These are phyloP conservation scores for Amia ocellicauda DNA, from an alignment of 2,113 vertebrate genomes.

Conservation along the genomic window DNA sequence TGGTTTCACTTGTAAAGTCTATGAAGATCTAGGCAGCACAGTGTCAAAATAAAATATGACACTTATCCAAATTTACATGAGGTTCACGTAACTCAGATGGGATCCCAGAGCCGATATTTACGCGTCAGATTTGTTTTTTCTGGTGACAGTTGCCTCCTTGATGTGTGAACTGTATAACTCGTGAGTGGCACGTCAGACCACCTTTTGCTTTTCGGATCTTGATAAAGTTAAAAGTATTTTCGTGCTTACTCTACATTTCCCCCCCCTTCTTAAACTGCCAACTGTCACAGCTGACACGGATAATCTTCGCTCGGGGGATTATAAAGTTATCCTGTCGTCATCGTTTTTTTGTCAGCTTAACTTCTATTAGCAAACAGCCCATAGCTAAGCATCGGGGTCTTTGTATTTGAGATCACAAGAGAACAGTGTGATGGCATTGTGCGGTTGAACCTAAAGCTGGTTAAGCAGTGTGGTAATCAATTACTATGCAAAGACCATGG, in stretches of 20 bases:
- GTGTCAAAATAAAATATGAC: too few species aligned
- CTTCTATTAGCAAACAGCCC: constrained; percentile 64
- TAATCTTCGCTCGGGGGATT: constrained; percentile 66
- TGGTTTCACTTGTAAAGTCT: neutral
- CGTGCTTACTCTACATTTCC: constrained; percentile 30
- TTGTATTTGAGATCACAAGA: constrained; percentile 60
- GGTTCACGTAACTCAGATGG: neutral
- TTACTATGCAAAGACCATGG: constrained; percentile 23
- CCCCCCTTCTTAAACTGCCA: constrained; percentile 40
- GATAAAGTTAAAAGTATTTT: constrained; percentile 31
- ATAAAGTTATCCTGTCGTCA: constrained; percentile 64
- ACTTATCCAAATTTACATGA: neutral
- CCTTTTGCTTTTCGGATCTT: constrained; percentile 21
- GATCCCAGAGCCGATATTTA: neutral
- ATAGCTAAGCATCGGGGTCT: constrained; percentile 55
- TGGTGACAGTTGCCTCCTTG: neutral
- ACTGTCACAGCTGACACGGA: constrained; percentile 58
- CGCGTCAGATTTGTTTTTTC: neutral
- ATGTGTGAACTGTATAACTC: constrained; percentile 2
- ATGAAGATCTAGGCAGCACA: neutral
- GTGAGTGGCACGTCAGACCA: constrained; percentile 4
- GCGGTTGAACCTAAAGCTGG: constrained; percentile 44
- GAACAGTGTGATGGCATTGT: constrained; percentile 52
- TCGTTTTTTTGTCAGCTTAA: constrained; percentile 66
- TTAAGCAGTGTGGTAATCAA: constrained; percentile 44